Evolutionary conservation across 2,797 vertebrate species (phyloP).

Genomic region (Anolis apletophallus): DNA sequence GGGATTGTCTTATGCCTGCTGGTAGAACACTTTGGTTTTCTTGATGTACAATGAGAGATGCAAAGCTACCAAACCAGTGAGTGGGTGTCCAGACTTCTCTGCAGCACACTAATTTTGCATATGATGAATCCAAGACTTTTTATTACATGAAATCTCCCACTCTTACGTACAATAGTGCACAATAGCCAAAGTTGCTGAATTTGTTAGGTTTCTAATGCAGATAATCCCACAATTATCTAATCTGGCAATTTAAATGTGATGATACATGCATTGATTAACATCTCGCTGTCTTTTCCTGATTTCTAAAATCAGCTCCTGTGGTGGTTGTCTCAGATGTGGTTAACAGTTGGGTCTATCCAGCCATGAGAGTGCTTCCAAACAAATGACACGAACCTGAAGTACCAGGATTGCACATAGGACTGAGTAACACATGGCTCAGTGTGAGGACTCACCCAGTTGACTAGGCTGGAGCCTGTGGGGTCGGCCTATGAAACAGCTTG

Average conservation of each 20-base stretch:
- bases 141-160: neutral
- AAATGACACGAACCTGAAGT: neutral
- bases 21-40: too few relatives aligned
- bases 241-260: neutral
- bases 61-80: neutral
- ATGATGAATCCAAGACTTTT: neutral
- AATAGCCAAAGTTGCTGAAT: neutral
- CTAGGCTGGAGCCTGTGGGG: too few relatives aligned
- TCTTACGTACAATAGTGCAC: neutral
- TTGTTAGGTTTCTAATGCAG: neutral
- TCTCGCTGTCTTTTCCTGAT: neutral
- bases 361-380: neutral
- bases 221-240: neutral
- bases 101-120: neutral
- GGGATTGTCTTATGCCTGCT: too few relatives aligned
- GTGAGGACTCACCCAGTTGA: too few relatives aligned
- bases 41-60: neutral
- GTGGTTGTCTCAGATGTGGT: neutral
- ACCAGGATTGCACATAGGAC: neutral
- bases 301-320: neutral
- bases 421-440: neutral
- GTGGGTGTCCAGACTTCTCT: neutral
- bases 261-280: neutral
- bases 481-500: too few relatives aligned
- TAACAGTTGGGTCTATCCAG: neutral